Evolutionary conservation across 2,888 invertebrate genomes (phyloP), one percentile per base, ranked within the genome.

Genomic region (Crocallis elinguaria): DNA sequence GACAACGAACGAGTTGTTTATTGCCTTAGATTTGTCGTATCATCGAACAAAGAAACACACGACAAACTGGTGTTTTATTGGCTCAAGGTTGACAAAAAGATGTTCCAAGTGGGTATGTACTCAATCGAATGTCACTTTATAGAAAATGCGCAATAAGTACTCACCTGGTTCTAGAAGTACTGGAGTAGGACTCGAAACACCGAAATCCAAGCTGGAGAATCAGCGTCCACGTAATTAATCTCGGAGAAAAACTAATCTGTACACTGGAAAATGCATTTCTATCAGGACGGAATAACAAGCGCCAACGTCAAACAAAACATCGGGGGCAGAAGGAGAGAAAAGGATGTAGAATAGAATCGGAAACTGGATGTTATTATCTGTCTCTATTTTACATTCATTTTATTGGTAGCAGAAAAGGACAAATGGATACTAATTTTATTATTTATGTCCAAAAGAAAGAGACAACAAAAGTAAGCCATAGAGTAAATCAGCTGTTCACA

Each of bases 81-180:
- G 69, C 75, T 84, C 89, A 90, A 89, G 89, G 89, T 86, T 89
- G 84, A 79, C 80, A 77, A 80, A 82, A 84, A 75, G 77, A 84
- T 83, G 79, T 76, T 58, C 48, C 68, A 67, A 61, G 56, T 65
- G 23, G 17, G 17, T 23, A 72, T 57, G 67, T 75, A 71, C 63
- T 72, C 53, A 66, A 81, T 62, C 51, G 48, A 53, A 77, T 87
- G 85, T 84, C 88, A 87, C 68, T 72, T 66, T 53, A 56, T 62
- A 63, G 73, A 79, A 79, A 82, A 79, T 88, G 86, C 89, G 89
- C 81, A 89, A 67, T 67, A 66, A 16, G 19, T 16, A 66, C 86
- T 79, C 73, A 90, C 89, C 89, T 85, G 76, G 33, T 72, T 66
- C 17, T 27, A 48, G 44, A 50, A 54, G 60, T 66, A 57, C 60